phyloP scores from a whole-genome alignment of 2,797 vertebrate genomes.

The Gallinago nigripennis region DNA sequence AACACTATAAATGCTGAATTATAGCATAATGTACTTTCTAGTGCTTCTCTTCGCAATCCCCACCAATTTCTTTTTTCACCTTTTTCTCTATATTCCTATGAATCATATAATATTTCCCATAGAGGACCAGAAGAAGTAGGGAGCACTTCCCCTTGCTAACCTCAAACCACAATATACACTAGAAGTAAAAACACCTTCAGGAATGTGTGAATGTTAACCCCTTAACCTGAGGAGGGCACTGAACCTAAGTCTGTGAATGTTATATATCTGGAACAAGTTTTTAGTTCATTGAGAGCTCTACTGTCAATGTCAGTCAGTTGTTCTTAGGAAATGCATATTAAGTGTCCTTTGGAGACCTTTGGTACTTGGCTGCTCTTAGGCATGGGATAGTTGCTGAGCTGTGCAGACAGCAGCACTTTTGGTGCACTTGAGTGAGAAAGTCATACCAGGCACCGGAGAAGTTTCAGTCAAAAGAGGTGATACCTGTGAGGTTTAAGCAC shows the following conservation, averaged over 20 bases:
- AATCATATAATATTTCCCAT: background rate
- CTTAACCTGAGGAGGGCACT: background rate
- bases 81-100: background rate
- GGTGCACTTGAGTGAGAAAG: background rate
- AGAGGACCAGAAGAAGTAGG: background rate
- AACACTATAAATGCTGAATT: slow-evolving; percentile 14
- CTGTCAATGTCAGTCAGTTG: background rate
- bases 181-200: background rate
- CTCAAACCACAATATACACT: background rate
- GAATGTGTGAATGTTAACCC: background rate
- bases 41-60: background rate
- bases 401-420: background rate
- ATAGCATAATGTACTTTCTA: background rate
- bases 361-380: background rate
- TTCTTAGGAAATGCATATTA: background rate
- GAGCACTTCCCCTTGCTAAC: background rate
- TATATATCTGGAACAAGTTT: background rate
- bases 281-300: background rate
- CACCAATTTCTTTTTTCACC: background rate
- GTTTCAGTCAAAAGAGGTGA: background rate
- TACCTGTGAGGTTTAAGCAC: background rate
- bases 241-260: background rate
- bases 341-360: background rate
- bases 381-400: background rate
- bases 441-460: background rate